Evolutionary conservation across 2,113 vertebrate species (phyloP).

Genomic region (Pseudorasbora parva): DNA sequence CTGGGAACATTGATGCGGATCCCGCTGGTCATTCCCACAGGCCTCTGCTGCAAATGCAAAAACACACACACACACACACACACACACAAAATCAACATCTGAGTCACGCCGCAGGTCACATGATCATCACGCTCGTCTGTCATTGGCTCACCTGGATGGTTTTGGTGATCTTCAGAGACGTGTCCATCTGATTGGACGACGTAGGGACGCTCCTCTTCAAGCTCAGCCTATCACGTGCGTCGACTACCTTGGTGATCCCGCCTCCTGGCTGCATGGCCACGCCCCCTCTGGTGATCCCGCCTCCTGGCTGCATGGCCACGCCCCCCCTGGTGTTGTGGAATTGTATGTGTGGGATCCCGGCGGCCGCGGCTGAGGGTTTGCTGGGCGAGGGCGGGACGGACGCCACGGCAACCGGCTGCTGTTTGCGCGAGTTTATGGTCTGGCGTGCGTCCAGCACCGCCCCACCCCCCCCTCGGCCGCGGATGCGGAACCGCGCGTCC

Average conservation of each 20-base stretch:
- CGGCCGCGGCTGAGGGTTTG: slow-evolving; percentile 57
- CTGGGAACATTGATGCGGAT: slow-evolving; percentile 62
- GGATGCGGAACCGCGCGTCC: slow-evolving; percentile 92
- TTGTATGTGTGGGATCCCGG: slow-evolving; percentile 69
- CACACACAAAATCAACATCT: slow-evolving; percentile 31
- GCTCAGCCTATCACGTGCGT: slow-evolving; percentile 92
- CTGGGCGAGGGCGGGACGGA: slow-evolving; percentile 40
- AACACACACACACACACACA: not conserved
- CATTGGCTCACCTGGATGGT: slow-evolving; percentile 88
- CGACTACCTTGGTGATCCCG: slow-evolving; percentile 82
- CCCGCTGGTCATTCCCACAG: slow-evolving; percentile 69
- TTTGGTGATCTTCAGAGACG: slow-evolving; percentile 92
- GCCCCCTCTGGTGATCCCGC: slow-evolving; percentile 37
- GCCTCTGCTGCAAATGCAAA: slow-evolving; percentile 71
- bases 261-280: slow-evolving; percentile 68
- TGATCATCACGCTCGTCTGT: not conserved
- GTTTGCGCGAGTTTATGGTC: slow-evolving; percentile 94
- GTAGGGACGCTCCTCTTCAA: slow-evolving; percentile 85
- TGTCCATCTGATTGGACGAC: slow-evolving; percentile 68
- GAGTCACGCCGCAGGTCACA: too few species aligned
- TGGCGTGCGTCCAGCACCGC: slow-evolving; percentile 88
- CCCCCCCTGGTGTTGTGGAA: slow-evolving; percentile 70
- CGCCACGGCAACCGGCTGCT: slow-evolving; percentile 59
- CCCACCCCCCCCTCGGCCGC: slow-evolving; percentile 77
- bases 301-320: slow-evolving; percentile 13